A percentile compares a stretch with the other conserved stretches of the same genome.
Evolutionary conservation across 1,140 invertebrate species (phyloP).

Genomic region (Trichonephila clavipes): DNA sequence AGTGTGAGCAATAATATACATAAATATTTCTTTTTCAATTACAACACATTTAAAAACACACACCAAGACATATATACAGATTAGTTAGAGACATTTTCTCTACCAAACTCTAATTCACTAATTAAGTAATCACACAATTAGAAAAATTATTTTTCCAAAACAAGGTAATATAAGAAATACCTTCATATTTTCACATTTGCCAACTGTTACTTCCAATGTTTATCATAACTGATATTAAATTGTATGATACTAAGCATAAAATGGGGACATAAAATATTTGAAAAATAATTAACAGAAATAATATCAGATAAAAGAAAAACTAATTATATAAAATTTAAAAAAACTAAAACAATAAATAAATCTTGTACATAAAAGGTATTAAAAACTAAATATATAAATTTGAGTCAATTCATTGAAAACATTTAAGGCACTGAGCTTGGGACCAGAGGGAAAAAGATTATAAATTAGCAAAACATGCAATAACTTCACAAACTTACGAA

Average conservation of each 20-base stretch:
- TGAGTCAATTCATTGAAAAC: constrained; percentile 32
- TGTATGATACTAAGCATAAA: too few species aligned
- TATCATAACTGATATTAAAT: too few species aligned
- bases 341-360: background rate
- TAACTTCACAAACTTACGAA: too few species aligned
- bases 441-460: background rate
- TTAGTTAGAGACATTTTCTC: background rate
- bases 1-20: background rate
- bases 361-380: background rate
- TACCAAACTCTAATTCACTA: background rate
- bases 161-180: background rate
- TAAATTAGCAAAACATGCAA: background rate
- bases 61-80: background rate
- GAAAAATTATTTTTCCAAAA: background rate
- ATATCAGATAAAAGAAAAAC: too few species aligned
- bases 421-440: constrained; percentile 45
- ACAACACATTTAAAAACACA: background rate
- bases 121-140: background rate
- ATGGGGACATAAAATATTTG: too few species aligned
- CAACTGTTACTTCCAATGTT: too few species aligned
- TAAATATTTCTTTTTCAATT: background rate
- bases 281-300: too few species aligned
- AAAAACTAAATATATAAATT: background rate
- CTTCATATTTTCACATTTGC: too few species aligned
- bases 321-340: background rate